phyloP scores from a whole-genome alignment of 1,140 invertebrate species.

The Radopholus similis region DNA sequence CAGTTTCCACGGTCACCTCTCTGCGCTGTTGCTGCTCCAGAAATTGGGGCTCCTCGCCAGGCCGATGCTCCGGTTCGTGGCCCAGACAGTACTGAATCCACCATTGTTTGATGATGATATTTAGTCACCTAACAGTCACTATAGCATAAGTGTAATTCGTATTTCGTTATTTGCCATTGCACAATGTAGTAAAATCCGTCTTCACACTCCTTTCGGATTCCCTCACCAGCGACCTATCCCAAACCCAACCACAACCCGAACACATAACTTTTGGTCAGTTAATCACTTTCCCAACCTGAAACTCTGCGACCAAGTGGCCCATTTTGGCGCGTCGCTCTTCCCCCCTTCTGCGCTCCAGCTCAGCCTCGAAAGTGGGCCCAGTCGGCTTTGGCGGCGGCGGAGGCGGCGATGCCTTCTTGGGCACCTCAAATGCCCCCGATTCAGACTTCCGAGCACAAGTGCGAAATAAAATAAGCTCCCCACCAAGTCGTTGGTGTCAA shows the following conservation, averaged over 20 bases:
- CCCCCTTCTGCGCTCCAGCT: not conserved
- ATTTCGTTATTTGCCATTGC: too few relatives aligned
- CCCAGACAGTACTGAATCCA: slow-evolving; percentile 45
- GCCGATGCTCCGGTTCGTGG: slow-evolving; percentile 33
- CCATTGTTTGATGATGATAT: not conserved
- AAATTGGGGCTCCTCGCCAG: not conserved
- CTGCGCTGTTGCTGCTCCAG: not conserved
- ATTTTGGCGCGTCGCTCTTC: not conserved
- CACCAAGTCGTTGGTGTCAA: slow-evolving; percentile 3
- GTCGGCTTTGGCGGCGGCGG: slow-evolving; percentile 18
- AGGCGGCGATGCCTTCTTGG: slow-evolving; percentile 5
- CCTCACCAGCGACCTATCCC: too few relatives aligned
- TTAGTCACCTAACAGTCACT: not conserved
- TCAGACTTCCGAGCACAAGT: not conserved
- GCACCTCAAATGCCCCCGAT: not conserved
- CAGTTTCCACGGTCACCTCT: not conserved
- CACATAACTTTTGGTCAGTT: not conserved
- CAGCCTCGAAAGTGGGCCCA: not conserved
- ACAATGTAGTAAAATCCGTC: too few relatives aligned
- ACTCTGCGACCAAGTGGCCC: not conserved
- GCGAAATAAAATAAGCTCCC: not conserved
- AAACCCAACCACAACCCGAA: too few relatives aligned
- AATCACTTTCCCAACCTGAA: not conserved
- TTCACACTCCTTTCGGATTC: too few relatives aligned
- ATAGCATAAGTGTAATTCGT: too few relatives aligned